Base-by-base conservation (phyloP, 2,888 invertebrate species). In the Caradrina kadenii region DNA sequence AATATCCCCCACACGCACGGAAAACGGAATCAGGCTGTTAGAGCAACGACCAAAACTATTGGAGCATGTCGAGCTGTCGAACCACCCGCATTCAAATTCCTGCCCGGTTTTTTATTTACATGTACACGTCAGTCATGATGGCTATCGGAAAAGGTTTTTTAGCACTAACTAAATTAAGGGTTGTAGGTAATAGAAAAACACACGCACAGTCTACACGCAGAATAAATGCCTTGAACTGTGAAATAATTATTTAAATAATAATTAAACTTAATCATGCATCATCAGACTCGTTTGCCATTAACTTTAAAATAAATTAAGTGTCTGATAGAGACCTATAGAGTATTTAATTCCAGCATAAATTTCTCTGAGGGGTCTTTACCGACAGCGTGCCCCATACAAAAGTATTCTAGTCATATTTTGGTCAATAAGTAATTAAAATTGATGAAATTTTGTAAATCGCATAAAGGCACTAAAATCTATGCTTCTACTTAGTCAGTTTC, bases 1-100 rank as follows among this genome's bases (percentile, higher is more conserved):
- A 68, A 65, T 72, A 71, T 69, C 60, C 73, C n/a, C 67, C 48
- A 73, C 73, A 81, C 70, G 72, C 69, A 67, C 60, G 35, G 42
- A 70, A 71, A 71, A 68, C 39, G 56, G 62, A 56, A 53, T 50
- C 62, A 56, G 59, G 63, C 73, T 59, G 56, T 26, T 69, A 54
- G 59, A 71, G 63, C 69, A 73, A 72, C 54, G 73, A 63, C 63
- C 63, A 54, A 64, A 68, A 31, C 70, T 61, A 73, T 21, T 81
- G 69, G 63, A 55, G 67, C 69, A 62, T 66, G 68, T 63, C 74
- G 63, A 61, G 65, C 55, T 64, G 63, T 64, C 74, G 62, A 63
- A 65, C 63, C 31, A 61, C 63, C 59, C 45, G 64, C 42, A 72
- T 63, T 26, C 4, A 19, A 31, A 21, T 6, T 70, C 53, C 45